Evolutionary conservation across 1,140 invertebrate genomes (phyloP), one percentile per base, ranked within the genome.

Genomic region (Euschistus heros): DNA sequence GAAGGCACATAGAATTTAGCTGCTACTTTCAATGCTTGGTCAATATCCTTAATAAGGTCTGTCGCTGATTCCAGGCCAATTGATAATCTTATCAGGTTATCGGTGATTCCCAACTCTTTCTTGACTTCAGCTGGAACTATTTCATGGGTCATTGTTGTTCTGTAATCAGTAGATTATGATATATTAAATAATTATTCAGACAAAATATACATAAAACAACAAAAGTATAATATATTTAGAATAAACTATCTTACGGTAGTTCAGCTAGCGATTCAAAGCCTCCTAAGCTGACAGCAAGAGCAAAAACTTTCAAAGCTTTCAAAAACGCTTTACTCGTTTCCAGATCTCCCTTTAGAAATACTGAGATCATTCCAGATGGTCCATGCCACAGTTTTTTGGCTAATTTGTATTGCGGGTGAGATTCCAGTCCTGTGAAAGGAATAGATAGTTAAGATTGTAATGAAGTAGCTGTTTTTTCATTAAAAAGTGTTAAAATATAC

Each of bases 211-310:
- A n/a, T n/a, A n/a, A n/a, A n/a, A n/a, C n/a, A n/a, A n/a, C n/a
- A n/a, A 30, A 30, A 30, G 27, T 30, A 2, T 4, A 30, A 30
- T 30, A 30, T 30, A 86, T 84, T n/a, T 7, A 30, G 27, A 30
- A 30, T 30, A 4, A 7, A 30, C 7, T 6, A 37, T 37, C 87
- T 85, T 79, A 90, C 86, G 91, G 90, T 67, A 90, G 75, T 77
- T 90, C 87, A 2, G 86, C 87, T 44, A 98, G 82, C 75, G 92
- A 96, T 75, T 98, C 95, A 74, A 89, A 96, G 62, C 94, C 94
- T 60, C 97, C 97, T 37, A 98, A 80, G 77, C 92, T 97, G 76
- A 97, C 94, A 14, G 95, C 95, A n/a, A 97, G 75, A 2, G 83
- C 86, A 73, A 98, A 92, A 7, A 94, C 62, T 79, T 93, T 88